phyloP scores from a whole-genome alignment of 2,888 invertebrate genomes.

The Erynnis tages region DNA sequence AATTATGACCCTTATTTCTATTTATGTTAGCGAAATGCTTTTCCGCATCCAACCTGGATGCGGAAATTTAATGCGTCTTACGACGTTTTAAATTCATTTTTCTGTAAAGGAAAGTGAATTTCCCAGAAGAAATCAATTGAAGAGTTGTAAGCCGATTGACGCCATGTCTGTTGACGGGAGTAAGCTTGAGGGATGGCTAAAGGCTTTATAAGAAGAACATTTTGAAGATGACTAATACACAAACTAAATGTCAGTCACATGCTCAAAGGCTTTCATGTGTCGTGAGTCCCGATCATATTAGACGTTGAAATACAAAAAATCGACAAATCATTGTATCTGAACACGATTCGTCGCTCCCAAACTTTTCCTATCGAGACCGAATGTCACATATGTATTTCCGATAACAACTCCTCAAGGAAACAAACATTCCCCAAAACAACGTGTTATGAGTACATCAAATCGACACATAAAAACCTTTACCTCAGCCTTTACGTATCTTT shows the following conservation, averaged over 20 bases:
- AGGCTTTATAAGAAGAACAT: too few species aligned
- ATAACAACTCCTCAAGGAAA: slow-evolving; percentile 1
- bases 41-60: not conserved
- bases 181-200: too few species aligned
- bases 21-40: not conserved
- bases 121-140: not conserved
- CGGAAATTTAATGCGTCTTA: not conserved
- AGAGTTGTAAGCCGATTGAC: not conserved
- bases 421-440: slow-evolving; percentile 16
- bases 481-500: slow-evolving; percentile 14
- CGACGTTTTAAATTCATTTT: not conserved
- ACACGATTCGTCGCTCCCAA: not conserved
- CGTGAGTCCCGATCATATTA: too few species aligned
- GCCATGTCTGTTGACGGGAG: too few species aligned
- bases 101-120: too few species aligned
- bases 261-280: too few species aligned
- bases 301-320: not conserved
- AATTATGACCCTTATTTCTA: slow-evolving; percentile 10
- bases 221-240: too few species aligned
- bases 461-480: slow-evolving; percentile 45
- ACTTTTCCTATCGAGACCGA: slow-evolving; percentile 2
- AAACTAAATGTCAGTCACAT: too few species aligned
- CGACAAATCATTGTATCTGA: slow-evolving; percentile 1
- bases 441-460: slow-evolving; percentile 47
- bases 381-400: slow-evolving; percentile 9